These are phyloP conservation scores for Chaetorhynchus papuensis DNA, from an alignment of 2,113 vertebrate species.

Conservation along the genomic window DNA sequence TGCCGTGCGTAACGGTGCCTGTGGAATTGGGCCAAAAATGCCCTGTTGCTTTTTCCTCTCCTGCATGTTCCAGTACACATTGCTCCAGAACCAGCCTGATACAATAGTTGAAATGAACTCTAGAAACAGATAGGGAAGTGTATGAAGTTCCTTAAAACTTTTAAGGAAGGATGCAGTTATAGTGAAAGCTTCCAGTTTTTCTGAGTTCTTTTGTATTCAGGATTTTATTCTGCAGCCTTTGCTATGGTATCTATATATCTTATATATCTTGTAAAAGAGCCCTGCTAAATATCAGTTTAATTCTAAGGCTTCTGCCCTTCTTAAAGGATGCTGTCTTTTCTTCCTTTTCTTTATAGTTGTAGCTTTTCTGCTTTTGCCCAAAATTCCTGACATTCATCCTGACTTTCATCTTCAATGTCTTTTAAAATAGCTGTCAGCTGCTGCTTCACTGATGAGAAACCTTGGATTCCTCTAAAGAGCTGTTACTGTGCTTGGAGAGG, in stretches of 20 bases:
- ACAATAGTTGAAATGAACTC: background rate
- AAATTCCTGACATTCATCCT: background rate
- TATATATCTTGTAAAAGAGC: background rate
- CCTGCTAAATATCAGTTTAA: background rate
- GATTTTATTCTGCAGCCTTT: background rate
- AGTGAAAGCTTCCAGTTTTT: background rate
- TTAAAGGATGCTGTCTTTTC: background rate
- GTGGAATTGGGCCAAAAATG: background rate
- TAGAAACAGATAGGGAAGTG: background rate
- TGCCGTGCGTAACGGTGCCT: fast-evolving
- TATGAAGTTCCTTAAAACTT: background rate
- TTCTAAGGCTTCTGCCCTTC: background rate
- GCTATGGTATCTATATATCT: background rate
- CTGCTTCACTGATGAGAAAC: background rate
- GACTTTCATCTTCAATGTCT: background rate
- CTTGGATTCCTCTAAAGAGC: background rate
- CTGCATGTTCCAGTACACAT: fast-evolving
- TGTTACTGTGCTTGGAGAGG: background rate
- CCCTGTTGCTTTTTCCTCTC: background rate
- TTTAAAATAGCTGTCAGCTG: background rate
- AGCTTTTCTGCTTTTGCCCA: background rate
- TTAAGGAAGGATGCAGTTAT: background rate
- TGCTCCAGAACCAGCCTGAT: background rate
- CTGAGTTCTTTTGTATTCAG: background rate
- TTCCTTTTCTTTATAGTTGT: background rate